Conservation (phyloP, 2,888 invertebrate genomes). For the Rhorus exstirpatorius region DNA sequence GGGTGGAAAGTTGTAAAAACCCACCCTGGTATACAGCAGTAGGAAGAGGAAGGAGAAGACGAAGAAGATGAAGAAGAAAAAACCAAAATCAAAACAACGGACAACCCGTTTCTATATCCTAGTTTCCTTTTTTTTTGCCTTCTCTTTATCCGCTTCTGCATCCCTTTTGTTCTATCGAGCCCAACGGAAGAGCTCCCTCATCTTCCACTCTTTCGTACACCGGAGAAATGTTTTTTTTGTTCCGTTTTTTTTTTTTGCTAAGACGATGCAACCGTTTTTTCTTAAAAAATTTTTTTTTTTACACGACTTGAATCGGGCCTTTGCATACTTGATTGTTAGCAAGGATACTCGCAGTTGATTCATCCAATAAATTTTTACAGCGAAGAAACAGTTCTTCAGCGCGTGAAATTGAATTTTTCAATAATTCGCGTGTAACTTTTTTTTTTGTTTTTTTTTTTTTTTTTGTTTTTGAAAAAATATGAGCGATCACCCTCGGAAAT, state of each 20-base stretch:
- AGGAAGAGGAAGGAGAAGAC: conserved; percentile 33
- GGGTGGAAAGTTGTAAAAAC: conserved; percentile 57
- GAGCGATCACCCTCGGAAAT: too few relatives aligned
- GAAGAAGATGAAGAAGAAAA: conserved; percentile 47
- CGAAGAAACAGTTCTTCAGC: too few relatives aligned
- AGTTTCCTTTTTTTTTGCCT: conserved; percentile 59
- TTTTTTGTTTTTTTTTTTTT: neutral
- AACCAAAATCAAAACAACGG: conserved; percentile 55
- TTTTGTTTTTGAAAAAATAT: too few relatives aligned
- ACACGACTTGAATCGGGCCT: neutral
- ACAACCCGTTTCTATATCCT: conserved; percentile 65
- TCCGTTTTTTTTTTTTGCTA: conserved; percentile 44
- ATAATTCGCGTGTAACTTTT: neutral
- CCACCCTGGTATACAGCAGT: conserved; percentile 12
- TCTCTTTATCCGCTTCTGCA: neutral
- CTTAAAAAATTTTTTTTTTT: conserved; percentile 1
- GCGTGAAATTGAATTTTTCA: neutral
- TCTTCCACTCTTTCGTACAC: conserved; percentile 1
- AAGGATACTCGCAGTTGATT: neutral
- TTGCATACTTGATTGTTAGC: neutral
- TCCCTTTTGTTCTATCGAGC: conserved; percentile 62
- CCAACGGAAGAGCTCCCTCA: conserved; percentile 54
- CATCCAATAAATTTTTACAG: neutral
- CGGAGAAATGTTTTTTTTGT: conserved; percentile 56
- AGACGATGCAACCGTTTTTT: conserved; percentile 24